Percentiles rank a stretch among this genome's conserved stretches.
Conservation (phyloP, 2,797 vertebrate genomes). For the Tragelaphus eurycerus region DNA sequence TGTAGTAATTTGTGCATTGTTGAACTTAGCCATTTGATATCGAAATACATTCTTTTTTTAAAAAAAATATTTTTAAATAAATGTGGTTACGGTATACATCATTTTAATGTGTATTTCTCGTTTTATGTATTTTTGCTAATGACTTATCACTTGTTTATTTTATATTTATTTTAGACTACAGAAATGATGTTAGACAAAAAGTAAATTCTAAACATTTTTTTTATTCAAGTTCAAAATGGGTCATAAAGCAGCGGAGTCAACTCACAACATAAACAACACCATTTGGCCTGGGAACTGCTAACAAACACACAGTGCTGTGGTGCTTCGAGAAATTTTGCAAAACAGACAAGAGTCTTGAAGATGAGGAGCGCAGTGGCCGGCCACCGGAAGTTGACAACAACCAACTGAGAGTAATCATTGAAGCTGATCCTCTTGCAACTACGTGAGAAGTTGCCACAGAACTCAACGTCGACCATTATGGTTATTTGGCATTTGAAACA, state of each 20-base stretch:
- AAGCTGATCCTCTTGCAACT: background rate
- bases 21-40: background rate
- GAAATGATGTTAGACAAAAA: background rate
- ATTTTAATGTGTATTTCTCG: background rate
- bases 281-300: background rate
- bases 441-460: background rate
- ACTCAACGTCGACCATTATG: background rate
- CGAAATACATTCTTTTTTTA: background rate
- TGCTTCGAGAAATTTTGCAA: background rate
- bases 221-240: background rate
- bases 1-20: background rate
- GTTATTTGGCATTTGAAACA: background rate
- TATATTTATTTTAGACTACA: background rate
- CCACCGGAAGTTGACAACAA: background rate
- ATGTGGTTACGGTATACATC: background rate
- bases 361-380: background rate
- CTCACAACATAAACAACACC: background rate
- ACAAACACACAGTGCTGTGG: background rate
- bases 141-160: background rate
- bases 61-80: background rate
- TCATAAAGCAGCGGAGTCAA: background rate
- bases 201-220: background rate
- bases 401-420: background rate
- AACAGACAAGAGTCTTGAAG: background rate
- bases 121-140: background rate